A percentile compares a stretch with the other conserved stretches of the same genome.
Conservation (phyloP, 92 coral and sea anemone species). For the Palythoa caribaeorum region DNA sequence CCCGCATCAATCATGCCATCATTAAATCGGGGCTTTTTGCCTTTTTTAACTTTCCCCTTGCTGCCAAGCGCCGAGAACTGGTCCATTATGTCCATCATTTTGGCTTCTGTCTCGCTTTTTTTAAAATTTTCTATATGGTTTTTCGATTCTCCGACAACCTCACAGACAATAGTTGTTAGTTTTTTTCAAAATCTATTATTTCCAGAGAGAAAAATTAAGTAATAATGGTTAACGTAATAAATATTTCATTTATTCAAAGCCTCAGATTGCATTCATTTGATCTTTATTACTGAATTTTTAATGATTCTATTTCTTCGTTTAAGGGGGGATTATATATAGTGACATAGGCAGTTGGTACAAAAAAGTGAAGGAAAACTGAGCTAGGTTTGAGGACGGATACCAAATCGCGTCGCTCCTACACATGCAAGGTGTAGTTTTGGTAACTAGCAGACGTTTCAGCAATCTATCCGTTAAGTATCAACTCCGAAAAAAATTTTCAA, state of each 20-base stretch:
- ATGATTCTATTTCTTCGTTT: neutral
- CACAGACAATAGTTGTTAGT: neutral
- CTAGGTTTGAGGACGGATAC: neutral
- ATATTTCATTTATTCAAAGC: constrained; percentile 13
- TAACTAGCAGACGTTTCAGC: no score
- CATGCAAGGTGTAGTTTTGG: no score
- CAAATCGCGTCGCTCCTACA: no score
- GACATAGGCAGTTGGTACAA: no score
- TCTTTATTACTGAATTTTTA: neutral
- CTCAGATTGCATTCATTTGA: neutral
- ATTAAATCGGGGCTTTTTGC: constrained; percentile 77
- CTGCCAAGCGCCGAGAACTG: constrained; percentile 77
- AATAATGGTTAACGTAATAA: constrained; percentile 14
- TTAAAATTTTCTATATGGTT: neutral
- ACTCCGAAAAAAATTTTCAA: no score
- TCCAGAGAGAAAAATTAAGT: neutral
- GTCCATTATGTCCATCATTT: constrained; percentile 88
- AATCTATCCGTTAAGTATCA: no score
- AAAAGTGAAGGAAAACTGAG: neutral
- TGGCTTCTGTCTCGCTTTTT: constrained; percentile 15
- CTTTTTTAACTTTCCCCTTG: constrained; percentile 66
- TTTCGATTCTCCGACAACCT: neutral
- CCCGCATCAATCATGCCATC: constrained; percentile 94
- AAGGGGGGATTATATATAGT: no score
- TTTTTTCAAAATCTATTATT: neutral